phyloP scores from a whole-genome alignment of 2,797 vertebrate species.

The Nannoperca obscura region DNA sequence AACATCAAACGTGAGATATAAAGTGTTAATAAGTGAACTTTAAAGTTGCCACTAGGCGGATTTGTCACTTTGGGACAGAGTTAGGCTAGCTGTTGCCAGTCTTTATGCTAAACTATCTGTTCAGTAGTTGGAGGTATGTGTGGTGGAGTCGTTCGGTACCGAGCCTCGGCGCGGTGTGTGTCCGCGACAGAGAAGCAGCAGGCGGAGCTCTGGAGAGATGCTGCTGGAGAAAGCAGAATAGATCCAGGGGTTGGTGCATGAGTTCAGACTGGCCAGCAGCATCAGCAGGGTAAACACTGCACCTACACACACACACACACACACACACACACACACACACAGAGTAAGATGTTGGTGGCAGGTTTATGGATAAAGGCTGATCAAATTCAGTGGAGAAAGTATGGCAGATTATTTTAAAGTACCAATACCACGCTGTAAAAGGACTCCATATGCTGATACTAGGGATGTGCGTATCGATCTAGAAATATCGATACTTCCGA shows the following conservation, averaged over 20 bases:
- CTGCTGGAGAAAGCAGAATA: slow-evolving; percentile 91
- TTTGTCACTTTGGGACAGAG: background rate
- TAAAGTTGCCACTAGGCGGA: too few species aligned
- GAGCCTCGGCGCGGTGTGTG: slow-evolving; percentile 57
- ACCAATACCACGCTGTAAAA: background rate
- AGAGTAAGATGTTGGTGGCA: background rate
- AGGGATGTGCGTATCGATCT: too few species aligned
- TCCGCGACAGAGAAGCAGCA: slow-evolving; percentile 81
- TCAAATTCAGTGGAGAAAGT: background rate
- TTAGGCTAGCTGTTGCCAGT: background rate
- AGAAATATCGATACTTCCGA: too few species aligned
- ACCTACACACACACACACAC: slow-evolving; percentile 56
- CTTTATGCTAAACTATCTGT: background rate
- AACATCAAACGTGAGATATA: background rate
- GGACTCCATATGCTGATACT: too few species aligned
- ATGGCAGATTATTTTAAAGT: background rate
- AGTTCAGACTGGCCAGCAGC: slow-evolving; percentile 91
- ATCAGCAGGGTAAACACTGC: slow-evolving; percentile 87
- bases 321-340: slow-evolving; percentile 15
- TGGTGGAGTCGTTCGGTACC: slow-evolving; percentile 84
- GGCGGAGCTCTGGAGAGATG: slow-evolving; percentile 82
- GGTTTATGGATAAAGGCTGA: background rate
- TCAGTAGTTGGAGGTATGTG: slow-evolving; percentile 84
- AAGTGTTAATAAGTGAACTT: background rate
- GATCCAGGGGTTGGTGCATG: slow-evolving; percentile 92